Evolutionary conservation across 2,888 invertebrate genomes (phyloP).

Genomic region (Axea sp.): DNA sequence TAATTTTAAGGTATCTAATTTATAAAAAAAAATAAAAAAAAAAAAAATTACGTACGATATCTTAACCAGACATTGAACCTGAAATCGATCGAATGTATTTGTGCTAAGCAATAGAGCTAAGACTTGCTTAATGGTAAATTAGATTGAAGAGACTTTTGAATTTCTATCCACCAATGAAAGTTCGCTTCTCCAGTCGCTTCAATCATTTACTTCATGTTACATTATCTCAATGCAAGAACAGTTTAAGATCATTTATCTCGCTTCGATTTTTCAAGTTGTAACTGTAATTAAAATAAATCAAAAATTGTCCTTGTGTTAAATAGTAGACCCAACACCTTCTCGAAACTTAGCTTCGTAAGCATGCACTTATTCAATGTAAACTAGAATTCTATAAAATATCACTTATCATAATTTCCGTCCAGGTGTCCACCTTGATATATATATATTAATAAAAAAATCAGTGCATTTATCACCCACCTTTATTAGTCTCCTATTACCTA

Average conservation of each 20-base stretch:
- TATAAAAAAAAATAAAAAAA: slow-evolving; percentile 19
- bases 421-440: slow-evolving; percentile 65
- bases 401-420: slow-evolving; percentile 59
- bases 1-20: no score
- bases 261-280: no score
- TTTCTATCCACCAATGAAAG: slow-evolving; percentile 29
- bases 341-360: slow-evolving; percentile 73
- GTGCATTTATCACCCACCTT: slow-evolving; percentile 76
- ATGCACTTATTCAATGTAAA: slow-evolving; percentile 74
- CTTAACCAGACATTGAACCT: slow-evolving; percentile 44
- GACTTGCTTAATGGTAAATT: slow-evolving; percentile 51
- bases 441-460: slow-evolving; percentile 71
- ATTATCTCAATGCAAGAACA: slow-evolving; percentile 3
- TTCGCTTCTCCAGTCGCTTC: slow-evolving; percentile 35
- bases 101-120: slow-evolving; percentile 57
- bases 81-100: slow-evolving; percentile 37
- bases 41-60: slow-evolving; percentile 33
- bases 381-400: slow-evolving; percentile 70
- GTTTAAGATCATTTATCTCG: slow-evolving; percentile 28
- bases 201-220: slow-evolving; percentile 27
- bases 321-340: slow-evolving; percentile 74
- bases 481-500: slow-evolving; percentile 66
- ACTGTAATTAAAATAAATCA: slow-evolving; percentile 4
- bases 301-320: slow-evolving; percentile 26
- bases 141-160: slow-evolving; percentile 31